Evolutionary conservation across 2,888 invertebrate species (phyloP).

Genomic region (Meliscaeva auricollis): DNA sequence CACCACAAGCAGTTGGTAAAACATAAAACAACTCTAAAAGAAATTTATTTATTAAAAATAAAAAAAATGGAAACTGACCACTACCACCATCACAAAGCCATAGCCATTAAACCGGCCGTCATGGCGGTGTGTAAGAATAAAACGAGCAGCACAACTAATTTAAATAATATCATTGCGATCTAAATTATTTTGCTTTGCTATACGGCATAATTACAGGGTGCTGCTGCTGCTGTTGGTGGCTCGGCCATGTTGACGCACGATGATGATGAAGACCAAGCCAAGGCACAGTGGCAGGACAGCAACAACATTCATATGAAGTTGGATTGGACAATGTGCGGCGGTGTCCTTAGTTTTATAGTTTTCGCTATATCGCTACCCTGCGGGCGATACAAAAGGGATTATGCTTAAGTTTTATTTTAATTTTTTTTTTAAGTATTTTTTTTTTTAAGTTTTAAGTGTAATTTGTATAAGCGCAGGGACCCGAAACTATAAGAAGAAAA

Average conservation of each 20-base stretch:
- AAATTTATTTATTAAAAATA: slow-evolving; percentile 27
- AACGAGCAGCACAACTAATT: slow-evolving; percentile 72
- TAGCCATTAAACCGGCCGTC: slow-evolving; percentile 11
- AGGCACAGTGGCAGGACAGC: slow-evolving; percentile 46
- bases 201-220: slow-evolving; percentile 75
- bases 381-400: slow-evolving; percentile 67
- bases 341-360: slow-evolving; percentile 59
- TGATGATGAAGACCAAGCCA: slow-evolving; percentile 10
- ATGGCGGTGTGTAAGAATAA: slow-evolving; percentile 61
- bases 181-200: slow-evolving; percentile 75
- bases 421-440: slow-evolving; percentile 31
- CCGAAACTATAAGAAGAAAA: slow-evolving; percentile 4
- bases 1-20: slow-evolving; percentile 61
- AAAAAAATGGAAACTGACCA: slow-evolving; percentile 69
- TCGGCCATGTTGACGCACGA: slow-evolving; percentile 67
- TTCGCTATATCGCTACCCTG: slow-evolving; percentile 58
- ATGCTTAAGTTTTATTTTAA: slow-evolving; percentile 52
- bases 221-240: slow-evolving; percentile 38
- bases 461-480: slow-evolving; percentile 23
- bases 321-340: slow-evolving; percentile 61
- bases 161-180: slow-evolving; percentile 76
- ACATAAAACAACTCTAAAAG: slow-evolving; percentile 39
- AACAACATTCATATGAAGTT: slow-evolving; percentile 44
- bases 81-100: slow-evolving; percentile 32
- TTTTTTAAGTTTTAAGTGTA: slow-evolving; percentile 35